A percentile compares a stretch with the other conserved stretches of the same genome.
Conservation (phyloP, 2,797 vertebrate species). For the Sebastes miniatus region DNA sequence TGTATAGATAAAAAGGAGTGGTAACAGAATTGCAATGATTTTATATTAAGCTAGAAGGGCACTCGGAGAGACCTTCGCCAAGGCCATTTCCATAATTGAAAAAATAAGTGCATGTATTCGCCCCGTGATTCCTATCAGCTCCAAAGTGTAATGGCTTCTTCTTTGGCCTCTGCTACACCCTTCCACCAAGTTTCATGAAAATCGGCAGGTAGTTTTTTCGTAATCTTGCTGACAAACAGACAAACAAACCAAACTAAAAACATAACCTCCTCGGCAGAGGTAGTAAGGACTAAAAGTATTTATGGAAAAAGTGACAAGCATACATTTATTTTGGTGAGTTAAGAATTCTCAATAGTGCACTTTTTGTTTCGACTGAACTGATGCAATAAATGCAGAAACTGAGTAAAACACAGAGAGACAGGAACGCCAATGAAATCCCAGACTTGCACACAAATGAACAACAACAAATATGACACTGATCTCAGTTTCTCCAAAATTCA, state of each 20-base stretch:
- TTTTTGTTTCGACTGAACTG: constrained; percentile 27
- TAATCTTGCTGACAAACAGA: not conserved
- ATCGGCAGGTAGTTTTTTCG: not conserved
- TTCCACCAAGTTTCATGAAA: not conserved
- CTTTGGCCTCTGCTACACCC: not conserved
- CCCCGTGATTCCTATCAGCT: not conserved
- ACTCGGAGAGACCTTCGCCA: not conserved
- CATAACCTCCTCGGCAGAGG: not conserved
- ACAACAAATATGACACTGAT: constrained; percentile 57
- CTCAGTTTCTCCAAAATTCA: constrained; percentile 55
- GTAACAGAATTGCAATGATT: constrained; percentile 5
- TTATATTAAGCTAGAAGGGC: not conserved
- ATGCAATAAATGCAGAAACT: constrained; percentile 26
- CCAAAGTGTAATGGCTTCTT: not conserved
- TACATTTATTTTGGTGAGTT: constrained; percentile 9
- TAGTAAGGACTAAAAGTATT: not conserved
- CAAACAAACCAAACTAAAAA: not conserved
- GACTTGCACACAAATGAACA: constrained; percentile 50
- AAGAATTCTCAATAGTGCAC: not conserved
- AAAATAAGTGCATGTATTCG: not conserved
- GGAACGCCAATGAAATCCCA: constrained; percentile 40
- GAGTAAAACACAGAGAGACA: constrained; percentile 7
- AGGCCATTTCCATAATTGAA: not conserved
- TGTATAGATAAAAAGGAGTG: not conserved
- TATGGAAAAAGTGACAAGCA: constrained; percentile 12